Evolutionary conservation across 2,797 vertebrate species (phyloP).

Genomic region (Siniperca obscura): DNA sequence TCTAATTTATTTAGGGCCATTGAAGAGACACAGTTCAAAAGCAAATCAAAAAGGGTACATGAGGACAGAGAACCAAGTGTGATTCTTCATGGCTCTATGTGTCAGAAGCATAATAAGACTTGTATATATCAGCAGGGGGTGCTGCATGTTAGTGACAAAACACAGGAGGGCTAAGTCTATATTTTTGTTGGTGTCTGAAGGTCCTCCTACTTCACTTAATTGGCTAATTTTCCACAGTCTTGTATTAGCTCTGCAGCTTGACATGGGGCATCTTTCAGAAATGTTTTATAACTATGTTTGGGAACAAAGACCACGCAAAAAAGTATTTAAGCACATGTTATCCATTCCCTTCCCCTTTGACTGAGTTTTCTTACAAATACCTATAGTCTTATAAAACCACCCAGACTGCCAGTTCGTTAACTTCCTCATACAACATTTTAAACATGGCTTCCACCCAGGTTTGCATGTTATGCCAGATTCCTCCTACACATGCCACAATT

Average conservation of each 20-base stretch:
- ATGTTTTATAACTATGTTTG: no score
- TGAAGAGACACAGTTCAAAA: conserved; percentile 34
- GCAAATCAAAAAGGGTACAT: conserved; percentile 8
- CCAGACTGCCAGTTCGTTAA: neutral
- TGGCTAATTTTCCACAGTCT: conserved; percentile 18
- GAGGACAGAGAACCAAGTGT: conserved; percentile 17
- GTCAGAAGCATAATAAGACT: conserved; percentile 27
- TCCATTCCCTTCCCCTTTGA: no score
- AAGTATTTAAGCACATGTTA: no score
- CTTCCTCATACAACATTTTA: neutral
- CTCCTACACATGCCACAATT: neutral
- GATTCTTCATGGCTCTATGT: conserved; percentile 21
- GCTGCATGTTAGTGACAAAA: conserved; percentile 14
- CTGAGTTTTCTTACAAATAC: no score
- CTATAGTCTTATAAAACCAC: neutral
- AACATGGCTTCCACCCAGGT: neutral
- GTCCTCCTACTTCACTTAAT: conserved; percentile 35
- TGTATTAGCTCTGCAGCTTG: conserved; percentile 7
- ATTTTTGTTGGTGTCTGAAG: conserved; percentile 25
- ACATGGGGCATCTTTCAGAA: neutral
- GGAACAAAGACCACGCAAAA: no score
- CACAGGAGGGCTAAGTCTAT: neutral
- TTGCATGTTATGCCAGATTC: neutral
- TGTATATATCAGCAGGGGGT: conserved; percentile 28
- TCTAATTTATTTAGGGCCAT: conserved; percentile 17